A percentile compares a stretch with the other conserved stretches of the same genome.
Conservation (phyloP, 1,140 invertebrate genomes). For the Stratiolaelaps scimitus region DNA sequence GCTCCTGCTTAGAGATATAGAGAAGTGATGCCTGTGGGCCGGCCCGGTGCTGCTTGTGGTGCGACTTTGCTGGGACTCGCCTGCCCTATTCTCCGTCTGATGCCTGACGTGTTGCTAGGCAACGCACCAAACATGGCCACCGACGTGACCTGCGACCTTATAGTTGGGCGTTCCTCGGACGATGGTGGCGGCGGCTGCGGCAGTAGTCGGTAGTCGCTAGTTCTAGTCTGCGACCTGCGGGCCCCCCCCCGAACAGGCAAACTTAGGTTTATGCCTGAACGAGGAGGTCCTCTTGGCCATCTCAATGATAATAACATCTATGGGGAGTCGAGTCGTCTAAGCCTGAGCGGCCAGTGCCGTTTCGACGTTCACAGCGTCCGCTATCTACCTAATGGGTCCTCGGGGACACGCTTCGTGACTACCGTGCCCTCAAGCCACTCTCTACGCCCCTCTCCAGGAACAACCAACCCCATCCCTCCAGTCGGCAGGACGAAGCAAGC, state of each 20-base stretch:
- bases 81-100: too few relatives aligned
- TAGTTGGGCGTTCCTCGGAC: conserved; percentile 26
- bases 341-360: too few relatives aligned
- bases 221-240: too few relatives aligned
- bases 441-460: neutral
- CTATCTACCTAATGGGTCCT: conserved; percentile 28
- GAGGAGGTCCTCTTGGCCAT: conserved; percentile 27
- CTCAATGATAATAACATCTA: conserved; percentile 29
- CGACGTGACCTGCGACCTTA: conserved; percentile 26
- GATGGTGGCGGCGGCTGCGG: too few relatives aligned
- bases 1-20: too few relatives aligned
- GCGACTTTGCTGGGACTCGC: neutral
- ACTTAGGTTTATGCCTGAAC: conserved; percentile 28
- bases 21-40: too few relatives aligned
- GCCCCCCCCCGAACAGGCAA: conserved; percentile 2
- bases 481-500: too few relatives aligned
- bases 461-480: conserved; percentile 10
- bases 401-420: conserved; percentile 28
- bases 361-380: too few relatives aligned
- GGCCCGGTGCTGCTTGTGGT: conserved; percentile 25
- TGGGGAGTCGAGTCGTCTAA: conserved; percentile 3
- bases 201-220: too few relatives aligned
- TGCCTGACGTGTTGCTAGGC: conserved; percentile 8
- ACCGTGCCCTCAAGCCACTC: neutral
- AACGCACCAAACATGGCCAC: conserved; percentile 25